Evolutionary conservation across 2,888 invertebrate species (phyloP).

Genomic region (Candidula unifasciata): DNA sequence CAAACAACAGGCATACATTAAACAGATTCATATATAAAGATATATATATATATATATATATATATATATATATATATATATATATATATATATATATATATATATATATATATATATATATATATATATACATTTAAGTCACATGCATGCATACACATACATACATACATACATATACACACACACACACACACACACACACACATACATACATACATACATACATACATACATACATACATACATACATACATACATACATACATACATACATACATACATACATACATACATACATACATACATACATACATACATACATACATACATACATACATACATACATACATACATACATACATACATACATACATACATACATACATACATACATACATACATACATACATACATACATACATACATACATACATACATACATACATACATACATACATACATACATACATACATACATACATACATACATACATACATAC

Average conservation of each 20-base stretch:
- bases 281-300: slow-evolving; percentile 16
- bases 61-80: slow-evolving; percentile 7
- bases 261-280: slow-evolving; percentile 25
- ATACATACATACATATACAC: slow-evolving; percentile 33
- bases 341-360: neutral
- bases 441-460: neutral
- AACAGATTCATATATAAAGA: too few relatives aligned
- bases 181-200: slow-evolving; percentile 38
- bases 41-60: neutral
- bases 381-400: slow-evolving; percentile 21
- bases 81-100: slow-evolving; percentile 5
- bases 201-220: slow-evolving; percentile 36
- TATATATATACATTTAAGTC: neutral
- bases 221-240: slow-evolving; percentile 32
- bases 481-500: slow-evolving; percentile 3
- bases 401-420: neutral
- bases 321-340: slow-evolving; percentile 30
- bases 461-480: neutral
- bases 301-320: slow-evolving; percentile 35
- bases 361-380: slow-evolving; percentile 18
- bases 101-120: neutral
- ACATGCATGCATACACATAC: neutral
- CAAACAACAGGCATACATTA: neutral
- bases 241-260: slow-evolving; percentile 21
- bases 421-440: slow-evolving; percentile 3